Evolutionary conservation across 2,113 vertebrate species (phyloP), one percentile per base, ranked within the genome.

Genomic region (Butastur rufipennis): DNA sequence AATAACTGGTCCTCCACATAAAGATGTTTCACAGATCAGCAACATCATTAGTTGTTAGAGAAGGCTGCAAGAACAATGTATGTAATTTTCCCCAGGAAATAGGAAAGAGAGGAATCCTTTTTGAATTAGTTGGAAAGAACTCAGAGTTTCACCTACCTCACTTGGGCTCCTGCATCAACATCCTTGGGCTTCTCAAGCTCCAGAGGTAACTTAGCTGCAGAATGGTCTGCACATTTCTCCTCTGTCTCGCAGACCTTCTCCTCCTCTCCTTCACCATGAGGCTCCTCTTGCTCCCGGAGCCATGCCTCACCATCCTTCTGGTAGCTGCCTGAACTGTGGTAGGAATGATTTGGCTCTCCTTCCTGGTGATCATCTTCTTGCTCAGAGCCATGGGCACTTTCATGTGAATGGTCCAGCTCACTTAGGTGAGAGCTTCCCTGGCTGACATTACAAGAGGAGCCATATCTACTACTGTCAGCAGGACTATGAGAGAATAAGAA

Each of bases 371-470:
- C 99, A 52, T 99, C 99, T 16, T 99, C 97, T 63, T 99, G 99
- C 59, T 97, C 98, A 29, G 97, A 97, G 73, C 58, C 98, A 42
- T 98, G 98, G 59, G 97, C 97, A 73, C 98, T 99, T 91, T 99
- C 99, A 9, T 98, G 98, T 56, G 91, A 98, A 55, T 97, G 99
- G 58, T 99, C 99, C 81, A 97, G 97, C 95, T 99, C 99, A 83
- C 99, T 99, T 47, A 99, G 98, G 85, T 99, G 99, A 93, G 99
- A 99, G 97, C 99, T 99, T 79, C 98, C 98, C 97, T 99, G 99
- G 97, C 99, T 99, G 95, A 99, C 98, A 90, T 99, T 99, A 95
- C 99, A 99, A 61, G 99, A 99, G 63, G 99, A 99, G 71, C 99
- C 98, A 47, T 99, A 99, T 91, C 98, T 99, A 98, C 99, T 99